Percentiles rank a stretch among this genome's conserved stretches.
Evolutionary conservation across 2,888 invertebrate species (phyloP).

Genomic region (Pherbina coryleti): DNA sequence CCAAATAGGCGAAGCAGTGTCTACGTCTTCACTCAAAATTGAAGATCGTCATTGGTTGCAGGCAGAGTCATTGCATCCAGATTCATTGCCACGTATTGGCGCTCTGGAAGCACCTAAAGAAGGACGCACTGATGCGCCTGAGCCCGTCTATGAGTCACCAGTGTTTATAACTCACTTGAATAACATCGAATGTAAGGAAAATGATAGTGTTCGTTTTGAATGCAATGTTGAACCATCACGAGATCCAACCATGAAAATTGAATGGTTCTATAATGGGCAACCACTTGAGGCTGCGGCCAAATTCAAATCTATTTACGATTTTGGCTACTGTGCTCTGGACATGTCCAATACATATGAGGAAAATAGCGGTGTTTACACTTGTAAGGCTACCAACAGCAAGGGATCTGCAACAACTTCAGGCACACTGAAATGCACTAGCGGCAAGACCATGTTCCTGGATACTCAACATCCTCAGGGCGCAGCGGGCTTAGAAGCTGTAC

Average conservation of each 20-base stretch:
- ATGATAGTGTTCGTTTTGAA: conserved; percentile 90
- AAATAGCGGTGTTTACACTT: conserved; percentile 92
- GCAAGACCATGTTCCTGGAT: conserved; percentile 84
- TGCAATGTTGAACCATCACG: conserved; percentile 92
- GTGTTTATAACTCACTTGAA: conserved; percentile 92
- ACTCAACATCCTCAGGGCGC: conserved; percentile 96
- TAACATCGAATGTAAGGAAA: conserved; percentile 89
- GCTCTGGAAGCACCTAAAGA: conserved; percentile 86
- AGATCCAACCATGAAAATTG: conserved; percentile 90
- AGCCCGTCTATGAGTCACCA: conserved; percentile 85
- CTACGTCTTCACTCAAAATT: conserved; percentile 90
- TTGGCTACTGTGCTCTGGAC: conserved; percentile 94
- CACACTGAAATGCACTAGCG: conserved; percentile 85
- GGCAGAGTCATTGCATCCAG: conserved; percentile 89
- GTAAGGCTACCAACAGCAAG: conserved; percentile 89
- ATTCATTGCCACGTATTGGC: conserved; percentile 87
- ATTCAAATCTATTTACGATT: conserved; percentile 94
- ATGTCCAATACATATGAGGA: conserved; percentile 89
- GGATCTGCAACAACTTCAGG: conserved; percentile 93
- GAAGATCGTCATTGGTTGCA: conserved; percentile 90
- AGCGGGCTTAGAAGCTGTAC: conserved; percentile 89
- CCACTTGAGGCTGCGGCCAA: conserved; percentile 89
- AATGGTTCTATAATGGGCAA: conserved; percentile 96
- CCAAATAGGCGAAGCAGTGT: conserved; percentile 92
- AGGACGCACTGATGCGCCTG: conserved; percentile 77